Evolutionary conservation across 2,797 vertebrate species (phyloP).

Genomic region (Leptatherina wallacei): DNA sequence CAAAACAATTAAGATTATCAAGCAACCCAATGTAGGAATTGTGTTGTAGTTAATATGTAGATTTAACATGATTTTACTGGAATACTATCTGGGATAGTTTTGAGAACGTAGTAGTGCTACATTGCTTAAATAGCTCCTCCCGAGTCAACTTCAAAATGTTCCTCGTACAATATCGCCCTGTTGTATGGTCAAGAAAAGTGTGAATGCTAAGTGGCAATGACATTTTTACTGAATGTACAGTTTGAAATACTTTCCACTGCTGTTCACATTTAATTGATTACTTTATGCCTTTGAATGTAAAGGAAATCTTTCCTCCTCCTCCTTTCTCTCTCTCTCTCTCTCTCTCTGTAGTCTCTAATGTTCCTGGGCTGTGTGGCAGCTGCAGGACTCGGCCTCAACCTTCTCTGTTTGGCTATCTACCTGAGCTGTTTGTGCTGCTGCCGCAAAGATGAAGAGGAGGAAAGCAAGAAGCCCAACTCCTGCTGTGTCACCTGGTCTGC

Average conservation of each 20-base stretch:
- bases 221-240: background rate
- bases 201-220: background rate
- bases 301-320: background rate
- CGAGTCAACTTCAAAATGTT: too few species aligned
- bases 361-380: conserved; percentile 90
- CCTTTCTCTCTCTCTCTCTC: background rate
- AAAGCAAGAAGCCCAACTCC: conserved; percentile 86
- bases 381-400: conserved; percentile 90
- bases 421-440: conserved; percentile 91
- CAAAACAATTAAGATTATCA: too few species aligned
- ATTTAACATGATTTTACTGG: too few species aligned
- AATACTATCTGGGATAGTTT: too few species aligned
- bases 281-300: background rate
- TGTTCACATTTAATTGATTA: background rate
- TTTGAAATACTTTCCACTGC: background rate
- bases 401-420: conserved; percentile 88
- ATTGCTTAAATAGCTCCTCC: too few species aligned
- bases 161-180: too few species aligned
- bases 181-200: background rate
- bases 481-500: conserved; percentile 94
- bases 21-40: too few species aligned
- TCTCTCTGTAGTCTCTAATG: conserved; percentile 86
- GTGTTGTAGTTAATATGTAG: too few species aligned
- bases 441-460: conserved; percentile 82
- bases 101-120: too few species aligned